Conservation (phyloP, 1,140 invertebrate species). For the Dysdera silvatica region DNA sequence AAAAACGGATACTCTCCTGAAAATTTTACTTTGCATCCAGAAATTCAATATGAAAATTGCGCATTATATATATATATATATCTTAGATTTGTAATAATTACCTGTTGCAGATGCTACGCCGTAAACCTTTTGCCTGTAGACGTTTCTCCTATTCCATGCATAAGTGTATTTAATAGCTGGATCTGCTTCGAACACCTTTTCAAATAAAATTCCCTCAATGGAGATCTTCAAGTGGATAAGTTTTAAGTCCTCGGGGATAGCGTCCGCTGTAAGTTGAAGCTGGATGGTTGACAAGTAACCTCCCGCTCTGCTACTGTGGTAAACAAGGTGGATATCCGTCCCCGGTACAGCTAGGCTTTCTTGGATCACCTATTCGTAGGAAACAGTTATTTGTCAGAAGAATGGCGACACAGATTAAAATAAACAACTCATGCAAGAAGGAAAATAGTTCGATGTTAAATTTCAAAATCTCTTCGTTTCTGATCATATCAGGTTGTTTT, state of each 20-base stretch:
- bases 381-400: not conserved
- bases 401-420: too few relatives aligned
- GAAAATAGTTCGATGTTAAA: too few relatives aligned
- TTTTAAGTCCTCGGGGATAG: slow-evolving; percentile 37
- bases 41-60: too few relatives aligned
- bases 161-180: slow-evolving; percentile 47
- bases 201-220: slow-evolving; percentile 46
- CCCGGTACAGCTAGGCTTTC: slow-evolving; percentile 88
- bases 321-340: slow-evolving; percentile 49
- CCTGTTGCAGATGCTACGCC: slow-evolving; percentile 66
- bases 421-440: too few relatives aligned
- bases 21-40: too few relatives aligned
- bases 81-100: slow-evolving; percentile 15
- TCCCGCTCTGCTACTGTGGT: slow-evolving; percentile 43
- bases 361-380: slow-evolving; percentile 68
- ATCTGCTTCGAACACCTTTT: slow-evolving; percentile 48
- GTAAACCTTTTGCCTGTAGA: slow-evolving; percentile 58
- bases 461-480: too few relatives aligned
- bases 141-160: slow-evolving; percentile 50
- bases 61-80: too few relatives aligned
- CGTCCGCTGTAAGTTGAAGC: slow-evolving; percentile 45
- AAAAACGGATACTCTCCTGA: too few relatives aligned
- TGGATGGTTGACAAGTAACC: slow-evolving; percentile 48
- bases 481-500: too few relatives aligned
- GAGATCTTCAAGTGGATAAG: slow-evolving; percentile 41